A percentile compares a stretch with the other conserved stretches of the same genome.
Conservation (phyloP, 2,888 invertebrate species). For the Orchestes rusci region DNA sequence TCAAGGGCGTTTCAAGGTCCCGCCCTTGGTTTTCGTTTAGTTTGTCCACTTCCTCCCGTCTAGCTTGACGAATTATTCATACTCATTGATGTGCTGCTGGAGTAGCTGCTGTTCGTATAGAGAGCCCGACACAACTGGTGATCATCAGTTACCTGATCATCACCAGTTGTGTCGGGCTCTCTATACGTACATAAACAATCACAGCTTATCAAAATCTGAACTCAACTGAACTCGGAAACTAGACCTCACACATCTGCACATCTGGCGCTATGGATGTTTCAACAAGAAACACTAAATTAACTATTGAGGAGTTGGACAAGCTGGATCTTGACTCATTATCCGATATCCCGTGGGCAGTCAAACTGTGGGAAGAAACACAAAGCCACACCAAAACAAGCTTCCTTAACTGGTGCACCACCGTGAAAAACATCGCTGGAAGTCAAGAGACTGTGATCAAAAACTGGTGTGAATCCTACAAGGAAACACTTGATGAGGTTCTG, state of each 20-base stretch:
- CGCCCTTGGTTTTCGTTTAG: slow-evolving; percentile 52
- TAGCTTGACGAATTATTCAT: not conserved
- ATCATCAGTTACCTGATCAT: slow-evolving; percentile 50
- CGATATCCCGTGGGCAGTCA: slow-evolving; percentile 18
- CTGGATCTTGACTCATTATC: too few species aligned
- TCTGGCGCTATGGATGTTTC: too few species aligned
- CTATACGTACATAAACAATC: slow-evolving; percentile 28
- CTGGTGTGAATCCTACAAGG: slow-evolving; percentile 9
- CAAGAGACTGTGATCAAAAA: slow-evolving; percentile 5
- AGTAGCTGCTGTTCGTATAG: slow-evolving; percentile 31
- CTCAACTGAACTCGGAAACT: too few species aligned
- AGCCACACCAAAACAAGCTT: slow-evolving; percentile 8
- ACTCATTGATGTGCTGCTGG: not conserved
- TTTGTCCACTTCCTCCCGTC: slow-evolving; percentile 45
- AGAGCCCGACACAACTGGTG: too few species aligned
- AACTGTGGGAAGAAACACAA: slow-evolving; percentile 9
- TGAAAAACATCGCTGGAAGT: slow-evolving; percentile 12
- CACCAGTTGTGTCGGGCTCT: slow-evolving; percentile 29
- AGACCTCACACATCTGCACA: too few species aligned
- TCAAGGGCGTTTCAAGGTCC: slow-evolving; percentile 44
- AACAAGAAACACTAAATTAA: too few species aligned
- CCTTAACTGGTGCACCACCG: slow-evolving; percentile 17
- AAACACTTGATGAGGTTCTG: slow-evolving; percentile 9
- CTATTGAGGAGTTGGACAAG: too few species aligned
- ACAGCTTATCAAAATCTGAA: slow-evolving; percentile 28